These are phyloP conservation scores for Dromiciops gliroides DNA, from an alignment of 2,113 vertebrate genomes.

Conservation along the genomic window DNA sequence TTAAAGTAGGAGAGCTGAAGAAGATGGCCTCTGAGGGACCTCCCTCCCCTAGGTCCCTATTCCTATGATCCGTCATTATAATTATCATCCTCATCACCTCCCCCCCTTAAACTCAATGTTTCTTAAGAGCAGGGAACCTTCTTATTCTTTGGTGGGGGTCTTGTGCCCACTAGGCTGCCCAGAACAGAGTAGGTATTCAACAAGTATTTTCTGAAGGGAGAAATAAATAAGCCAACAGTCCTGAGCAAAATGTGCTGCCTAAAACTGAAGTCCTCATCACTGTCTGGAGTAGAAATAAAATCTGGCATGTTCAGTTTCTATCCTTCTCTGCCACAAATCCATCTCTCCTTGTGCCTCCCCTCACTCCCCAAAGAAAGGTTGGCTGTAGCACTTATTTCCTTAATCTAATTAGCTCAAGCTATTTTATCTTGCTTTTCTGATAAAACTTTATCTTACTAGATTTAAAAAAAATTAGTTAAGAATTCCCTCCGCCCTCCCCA, in stretches of 20 bases:
- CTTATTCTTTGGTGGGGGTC: no score
- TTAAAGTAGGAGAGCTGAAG: no score
- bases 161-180: no score
- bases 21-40: no score
- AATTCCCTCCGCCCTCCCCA: background rate
- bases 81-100: no score
- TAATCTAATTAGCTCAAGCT: constrained; percentile 72
- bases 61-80: no score
- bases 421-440: constrained; percentile 76
- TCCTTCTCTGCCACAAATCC: background rate
- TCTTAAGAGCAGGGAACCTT: no score
- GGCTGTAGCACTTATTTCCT: constrained; percentile 48
- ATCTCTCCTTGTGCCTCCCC: background rate
- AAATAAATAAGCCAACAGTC: background rate
- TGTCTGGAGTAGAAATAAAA: background rate
- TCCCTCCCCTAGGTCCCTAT: no score
- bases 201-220: background rate
- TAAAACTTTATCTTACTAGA: constrained; percentile 76
- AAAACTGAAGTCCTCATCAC: background rate
- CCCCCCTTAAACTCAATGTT: no score
- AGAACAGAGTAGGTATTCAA: background rate
- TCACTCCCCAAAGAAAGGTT: background rate
- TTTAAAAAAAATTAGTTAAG: constrained; percentile 71
- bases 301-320: background rate
- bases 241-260: background rate